phyloP scores from a whole-genome alignment of 30 jellyfish, hydroid and myxozoan species.

The Phacellophora camtschatica region DNA sequence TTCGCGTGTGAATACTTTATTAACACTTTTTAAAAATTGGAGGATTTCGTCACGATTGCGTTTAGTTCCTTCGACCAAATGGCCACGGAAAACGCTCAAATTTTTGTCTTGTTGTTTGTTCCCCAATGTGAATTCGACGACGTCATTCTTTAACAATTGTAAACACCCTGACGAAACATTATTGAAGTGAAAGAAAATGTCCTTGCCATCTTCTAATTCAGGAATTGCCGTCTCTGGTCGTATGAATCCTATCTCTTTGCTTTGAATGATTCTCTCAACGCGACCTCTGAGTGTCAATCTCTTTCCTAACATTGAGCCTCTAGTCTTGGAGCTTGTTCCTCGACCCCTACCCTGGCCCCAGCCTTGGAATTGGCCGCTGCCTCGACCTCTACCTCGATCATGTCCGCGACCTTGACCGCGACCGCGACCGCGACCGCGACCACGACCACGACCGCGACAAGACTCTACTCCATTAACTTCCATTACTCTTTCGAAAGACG shows the following conservation, averaged over 20 bases:
- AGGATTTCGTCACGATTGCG: background rate
- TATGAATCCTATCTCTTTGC: conserved; percentile 25
- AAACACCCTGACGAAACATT: conserved; percentile 1
- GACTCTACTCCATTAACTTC: no score
- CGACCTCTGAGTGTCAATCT: background rate
- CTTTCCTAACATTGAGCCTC: background rate
- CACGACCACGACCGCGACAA: conserved; percentile 43
- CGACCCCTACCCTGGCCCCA: conserved; percentile 22
- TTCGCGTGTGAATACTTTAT: background rate
- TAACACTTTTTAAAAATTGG: background rate
- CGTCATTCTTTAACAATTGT: background rate
- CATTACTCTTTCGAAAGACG: no score
- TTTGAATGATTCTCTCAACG: background rate
- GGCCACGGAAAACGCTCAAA: conserved; percentile 16
- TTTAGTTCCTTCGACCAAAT: background rate
- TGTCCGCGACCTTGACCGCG: conserved; percentile 40
- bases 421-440: conserved; percentile 24
- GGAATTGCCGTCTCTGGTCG: background rate
- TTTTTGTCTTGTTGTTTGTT: background rate
- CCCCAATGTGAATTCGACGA: background rate
- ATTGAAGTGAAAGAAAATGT: conserved; percentile 44
- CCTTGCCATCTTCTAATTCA: background rate
- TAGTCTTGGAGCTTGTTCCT: background rate
- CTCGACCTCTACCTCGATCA: conserved; percentile 33
- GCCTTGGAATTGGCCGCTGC: background rate